Evolutionary conservation across 2,888 invertebrate species (phyloP).

Genomic region (Drosophila emarginata): DNA sequence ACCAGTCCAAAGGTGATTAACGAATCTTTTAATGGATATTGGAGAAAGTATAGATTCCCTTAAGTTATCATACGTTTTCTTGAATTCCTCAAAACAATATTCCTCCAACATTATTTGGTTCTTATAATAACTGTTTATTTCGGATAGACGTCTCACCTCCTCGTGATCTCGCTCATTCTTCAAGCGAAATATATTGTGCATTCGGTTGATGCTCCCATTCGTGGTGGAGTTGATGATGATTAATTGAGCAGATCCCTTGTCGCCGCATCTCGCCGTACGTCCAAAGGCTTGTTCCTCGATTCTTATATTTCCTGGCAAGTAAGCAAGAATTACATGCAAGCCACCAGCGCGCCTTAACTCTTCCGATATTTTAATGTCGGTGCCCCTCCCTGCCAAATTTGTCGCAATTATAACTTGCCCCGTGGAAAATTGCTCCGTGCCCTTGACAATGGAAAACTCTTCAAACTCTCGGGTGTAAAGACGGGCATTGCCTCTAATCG

Average conservation of each 20-base stretch:
- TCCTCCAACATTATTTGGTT: slow-evolving; percentile 2
- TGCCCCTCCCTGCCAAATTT: slow-evolving; percentile 7
- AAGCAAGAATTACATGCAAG: slow-evolving; percentile 80
- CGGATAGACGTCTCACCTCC: slow-evolving; percentile 7
- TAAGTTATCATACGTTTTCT: background rate
- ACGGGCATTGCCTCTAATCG: background rate
- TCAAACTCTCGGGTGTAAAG: slow-evolving; percentile 4
- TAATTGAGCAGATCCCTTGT: slow-evolving; percentile 59
- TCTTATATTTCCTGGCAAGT: slow-evolving; percentile 78
- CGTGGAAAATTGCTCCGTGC: background rate
- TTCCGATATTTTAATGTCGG: background rate
- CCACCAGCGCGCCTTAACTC: slow-evolving; percentile 61
- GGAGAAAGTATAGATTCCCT: background rate
- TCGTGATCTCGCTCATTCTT: background rate
- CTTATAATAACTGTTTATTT: background rate
- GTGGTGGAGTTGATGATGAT: background rate
- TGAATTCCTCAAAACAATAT: background rate
- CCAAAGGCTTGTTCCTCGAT: slow-evolving; percentile 81
- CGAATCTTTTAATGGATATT: too few relatives aligned
- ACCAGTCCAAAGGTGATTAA: too few relatives aligned
- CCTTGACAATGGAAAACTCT: slow-evolving; percentile 1
- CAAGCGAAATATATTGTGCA: background rate
- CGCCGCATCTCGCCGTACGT: slow-evolving; percentile 78
- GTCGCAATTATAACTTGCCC: slow-evolving; percentile 5
- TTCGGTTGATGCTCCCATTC: background rate